Evolutionary conservation across 2,888 invertebrate species (phyloP).

Genomic region (Ochropacha duplaris): DNA sequence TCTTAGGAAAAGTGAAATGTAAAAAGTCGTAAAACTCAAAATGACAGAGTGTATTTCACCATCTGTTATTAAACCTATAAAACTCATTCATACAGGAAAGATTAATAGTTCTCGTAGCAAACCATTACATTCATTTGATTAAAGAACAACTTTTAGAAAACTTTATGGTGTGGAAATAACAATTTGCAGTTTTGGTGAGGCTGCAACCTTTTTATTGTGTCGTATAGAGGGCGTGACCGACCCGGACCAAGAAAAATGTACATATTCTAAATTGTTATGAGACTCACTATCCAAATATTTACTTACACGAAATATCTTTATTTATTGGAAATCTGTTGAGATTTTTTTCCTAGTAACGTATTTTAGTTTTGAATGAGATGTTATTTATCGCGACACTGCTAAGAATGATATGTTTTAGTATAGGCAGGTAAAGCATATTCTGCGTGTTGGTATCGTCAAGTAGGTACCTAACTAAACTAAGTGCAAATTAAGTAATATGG

Average conservation of each 20-base stretch:
- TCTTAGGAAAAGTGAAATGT: not conserved
- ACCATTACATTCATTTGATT: conserved; percentile 50
- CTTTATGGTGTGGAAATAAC: conserved; percentile 78
- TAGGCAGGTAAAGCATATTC: no score
- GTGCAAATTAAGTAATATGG: no score
- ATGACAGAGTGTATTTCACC: conserved; percentile 35
- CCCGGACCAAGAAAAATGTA: conserved; percentile 35
- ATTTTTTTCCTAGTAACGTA: not conserved
- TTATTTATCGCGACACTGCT: not conserved
- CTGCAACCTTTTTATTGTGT: conserved; percentile 53
- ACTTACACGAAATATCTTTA: conserved; percentile 64
- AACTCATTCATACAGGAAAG: conserved; percentile 61
- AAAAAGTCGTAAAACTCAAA: not conserved
- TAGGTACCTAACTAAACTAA: no score
- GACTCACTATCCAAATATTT: conserved; percentile 76
- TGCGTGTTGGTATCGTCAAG: no score
- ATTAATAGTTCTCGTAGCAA: conserved; percentile 66
- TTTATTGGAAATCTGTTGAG: conserved; percentile 17
- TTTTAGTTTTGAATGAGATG: not conserved
- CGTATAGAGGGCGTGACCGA: conserved; percentile 73
- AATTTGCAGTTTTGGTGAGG: conserved; percentile 74
- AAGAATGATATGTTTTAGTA: not conserved
- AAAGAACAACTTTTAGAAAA: conserved; percentile 62
- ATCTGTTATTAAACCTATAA: conserved; percentile 55
- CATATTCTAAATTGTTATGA: conserved; percentile 66